phyloP scores from a whole-genome alignment of 2,888 invertebrate species.

The Capitulum mitella region DNA sequence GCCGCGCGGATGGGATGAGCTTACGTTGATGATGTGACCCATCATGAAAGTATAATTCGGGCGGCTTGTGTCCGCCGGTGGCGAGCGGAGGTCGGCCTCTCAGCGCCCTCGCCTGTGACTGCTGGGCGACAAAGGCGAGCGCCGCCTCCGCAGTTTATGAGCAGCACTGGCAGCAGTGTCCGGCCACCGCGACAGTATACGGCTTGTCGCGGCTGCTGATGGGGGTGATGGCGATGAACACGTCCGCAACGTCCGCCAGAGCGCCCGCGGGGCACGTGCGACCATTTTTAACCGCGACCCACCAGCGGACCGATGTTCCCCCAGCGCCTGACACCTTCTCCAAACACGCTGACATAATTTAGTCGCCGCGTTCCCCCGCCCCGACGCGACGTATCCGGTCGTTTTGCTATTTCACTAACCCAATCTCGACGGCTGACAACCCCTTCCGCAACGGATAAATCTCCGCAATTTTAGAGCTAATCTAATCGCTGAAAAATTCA shows the following conservation, averaged over 20 bases:
- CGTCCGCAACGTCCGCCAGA: too few species aligned
- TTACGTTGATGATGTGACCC: constrained; percentile 23
- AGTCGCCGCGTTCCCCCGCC: background rate
- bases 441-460: constrained; percentile 24
- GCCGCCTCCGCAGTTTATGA: background rate
- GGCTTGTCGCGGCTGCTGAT: too few species aligned
- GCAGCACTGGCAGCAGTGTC: too few species aligned
- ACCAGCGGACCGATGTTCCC: background rate
- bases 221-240: too few species aligned
- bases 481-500: constrained; percentile 21
- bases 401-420: constrained; percentile 20
- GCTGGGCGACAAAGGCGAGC: background rate
- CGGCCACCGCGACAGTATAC: too few species aligned
- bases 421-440: constrained; percentile 7
- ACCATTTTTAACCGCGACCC: too few species aligned
- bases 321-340: background rate
- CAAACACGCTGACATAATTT: background rate
- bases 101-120: background rate
- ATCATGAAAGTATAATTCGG: constrained; percentile 18
- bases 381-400: background rate
- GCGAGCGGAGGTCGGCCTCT: too few species aligned
- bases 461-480: constrained; percentile 20
- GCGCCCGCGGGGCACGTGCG: too few species aligned
- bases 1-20: constrained; percentile 11
- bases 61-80: background rate